These are phyloP conservation scores for Thumatha senex DNA, from an alignment of 2,888 invertebrate species.

Conservation along the genomic window DNA sequence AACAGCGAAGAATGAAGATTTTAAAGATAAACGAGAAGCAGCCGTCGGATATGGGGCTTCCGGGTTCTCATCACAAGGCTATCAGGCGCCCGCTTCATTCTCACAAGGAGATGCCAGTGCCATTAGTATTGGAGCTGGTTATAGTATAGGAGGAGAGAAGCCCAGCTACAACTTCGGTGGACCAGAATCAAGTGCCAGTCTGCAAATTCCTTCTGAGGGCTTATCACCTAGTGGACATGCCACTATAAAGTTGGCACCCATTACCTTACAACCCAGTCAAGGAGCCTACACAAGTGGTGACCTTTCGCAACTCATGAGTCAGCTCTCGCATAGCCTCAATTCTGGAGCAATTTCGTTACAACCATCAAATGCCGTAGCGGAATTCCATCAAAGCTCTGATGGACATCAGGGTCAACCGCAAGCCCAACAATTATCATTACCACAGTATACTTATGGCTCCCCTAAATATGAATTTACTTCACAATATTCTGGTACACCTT, in stretches of 20 bases:
- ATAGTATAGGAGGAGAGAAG: constrained; percentile 74
- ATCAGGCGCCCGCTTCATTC: constrained; percentile 34
- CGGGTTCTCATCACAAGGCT: constrained; percentile 42
- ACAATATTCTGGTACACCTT: constrained; percentile 57
- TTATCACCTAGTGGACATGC: constrained; percentile 58
- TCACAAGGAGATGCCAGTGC: constrained; percentile 67
- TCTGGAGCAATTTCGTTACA: constrained; percentile 64
- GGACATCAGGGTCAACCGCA: constrained; percentile 40
- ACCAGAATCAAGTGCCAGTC: constrained; percentile 51
- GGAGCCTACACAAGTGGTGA: constrained; percentile 57
- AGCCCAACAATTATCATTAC: constrained; percentile 55
- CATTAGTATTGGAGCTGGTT: constrained; percentile 75
- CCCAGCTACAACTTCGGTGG: constrained; percentile 59
- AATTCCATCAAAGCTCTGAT: constrained; percentile 57
- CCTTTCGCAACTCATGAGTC: constrained; percentile 71
- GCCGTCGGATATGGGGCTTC: constrained; percentile 53
- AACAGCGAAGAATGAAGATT: constrained; percentile 62
- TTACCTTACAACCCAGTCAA: constrained; percentile 62
- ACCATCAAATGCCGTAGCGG: constrained; percentile 55
- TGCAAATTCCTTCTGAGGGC: constrained; percentile 56
- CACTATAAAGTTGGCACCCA: constrained; percentile 64
- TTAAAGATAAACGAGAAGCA: constrained; percentile 73
- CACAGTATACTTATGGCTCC: constrained; percentile 56
- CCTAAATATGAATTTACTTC: constrained; percentile 60
- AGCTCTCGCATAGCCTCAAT: constrained; percentile 65